Conservation (phyloP, 2,113 vertebrate species). For the Chamaetylas fuelleborni region DNA sequence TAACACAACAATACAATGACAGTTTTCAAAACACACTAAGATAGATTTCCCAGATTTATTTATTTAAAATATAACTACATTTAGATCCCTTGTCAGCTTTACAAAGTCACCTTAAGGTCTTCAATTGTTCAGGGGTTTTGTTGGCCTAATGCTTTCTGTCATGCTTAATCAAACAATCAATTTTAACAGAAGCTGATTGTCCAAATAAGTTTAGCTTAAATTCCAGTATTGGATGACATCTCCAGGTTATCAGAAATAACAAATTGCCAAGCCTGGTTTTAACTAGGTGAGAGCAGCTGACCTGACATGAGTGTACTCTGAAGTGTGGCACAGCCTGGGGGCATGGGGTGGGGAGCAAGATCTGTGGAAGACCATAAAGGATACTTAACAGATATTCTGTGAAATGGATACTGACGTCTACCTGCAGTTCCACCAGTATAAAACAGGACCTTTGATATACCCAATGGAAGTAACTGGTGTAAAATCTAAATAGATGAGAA, state of each 20-base stretch:
- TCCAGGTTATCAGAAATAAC: background rate
- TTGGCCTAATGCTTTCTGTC: background rate
- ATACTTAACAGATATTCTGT: background rate
- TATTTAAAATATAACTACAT: background rate
- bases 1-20: background rate
- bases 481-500: background rate
- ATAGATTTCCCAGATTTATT: background rate
- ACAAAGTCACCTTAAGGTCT: background rate
- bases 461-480: accelerated
- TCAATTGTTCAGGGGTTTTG: background rate
- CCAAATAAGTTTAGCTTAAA: background rate
- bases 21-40: background rate
- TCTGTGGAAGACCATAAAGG: background rate
- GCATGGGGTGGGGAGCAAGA: background rate
- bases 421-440: background rate
- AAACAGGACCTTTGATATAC: background rate
- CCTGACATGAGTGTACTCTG: background rate
- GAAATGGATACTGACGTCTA: background rate
- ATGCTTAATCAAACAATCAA: background rate
- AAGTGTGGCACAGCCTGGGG: background rate
- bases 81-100: background rate
- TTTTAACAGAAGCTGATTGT: background rate
- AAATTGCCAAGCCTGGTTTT: background rate
- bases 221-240: background rate
- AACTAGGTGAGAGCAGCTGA: background rate